Percentiles rank a stretch among this genome's conserved stretches.
Evolutionary conservation across 2,113 vertebrate genomes (phyloP).

Genomic region (Pomatorhinus ruficollis): DNA sequence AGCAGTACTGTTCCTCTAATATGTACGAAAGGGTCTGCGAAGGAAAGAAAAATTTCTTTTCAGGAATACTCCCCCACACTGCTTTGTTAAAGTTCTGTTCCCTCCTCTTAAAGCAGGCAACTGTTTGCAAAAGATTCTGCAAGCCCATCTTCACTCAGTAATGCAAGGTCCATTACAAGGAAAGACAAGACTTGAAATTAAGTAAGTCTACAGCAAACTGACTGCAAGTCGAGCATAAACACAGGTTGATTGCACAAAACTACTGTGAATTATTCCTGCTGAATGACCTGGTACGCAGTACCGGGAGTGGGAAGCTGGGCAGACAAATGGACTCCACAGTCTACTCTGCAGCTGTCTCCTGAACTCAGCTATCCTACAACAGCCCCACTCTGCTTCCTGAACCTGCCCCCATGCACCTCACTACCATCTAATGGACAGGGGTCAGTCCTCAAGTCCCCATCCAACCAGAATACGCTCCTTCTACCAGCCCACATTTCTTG

Average conservation of each 20-base stretch:
- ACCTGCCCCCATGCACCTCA: not conserved
- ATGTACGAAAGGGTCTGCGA: not conserved
- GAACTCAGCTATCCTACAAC: not conserved
- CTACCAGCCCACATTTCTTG: not conserved
- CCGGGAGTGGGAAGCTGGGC: not conserved
- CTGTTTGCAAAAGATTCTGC: not conserved
- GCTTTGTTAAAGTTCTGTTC: not conserved
- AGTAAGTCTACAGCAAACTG: not conserved
- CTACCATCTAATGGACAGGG: rapidly evolving
- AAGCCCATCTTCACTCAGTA: not conserved
- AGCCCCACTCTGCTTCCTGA: not conserved
- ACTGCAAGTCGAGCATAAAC: not conserved
- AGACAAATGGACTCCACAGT: not conserved
- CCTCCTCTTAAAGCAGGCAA: not conserved
- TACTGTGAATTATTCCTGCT: not conserved
- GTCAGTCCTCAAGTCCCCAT: not conserved
- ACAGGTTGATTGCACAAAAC: not conserved
- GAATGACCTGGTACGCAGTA: not conserved
- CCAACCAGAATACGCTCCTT: not conserved
- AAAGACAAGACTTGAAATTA: not conserved
- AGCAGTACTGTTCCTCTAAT: not conserved
- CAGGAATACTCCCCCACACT: rapidly evolving
- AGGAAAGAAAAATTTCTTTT: not conserved
- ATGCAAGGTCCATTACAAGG: not conserved
- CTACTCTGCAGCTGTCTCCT: not conserved